These are phyloP conservation scores for Cataglyphis altisquamis DNA, from an alignment of 2,888 invertebrate genomes.

Conservation along the genomic window DNA sequence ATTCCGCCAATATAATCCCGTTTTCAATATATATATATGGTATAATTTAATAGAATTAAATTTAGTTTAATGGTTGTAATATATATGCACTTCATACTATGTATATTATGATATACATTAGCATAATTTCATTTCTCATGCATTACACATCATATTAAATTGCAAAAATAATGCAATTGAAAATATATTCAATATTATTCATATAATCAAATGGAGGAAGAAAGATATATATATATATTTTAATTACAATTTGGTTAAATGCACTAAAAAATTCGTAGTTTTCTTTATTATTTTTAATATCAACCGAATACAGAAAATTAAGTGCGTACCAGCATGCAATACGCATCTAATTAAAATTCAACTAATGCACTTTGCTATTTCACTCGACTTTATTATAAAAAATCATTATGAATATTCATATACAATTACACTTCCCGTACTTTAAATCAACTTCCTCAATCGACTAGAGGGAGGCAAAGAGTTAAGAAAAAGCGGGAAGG, in stretches of 20 bases:
- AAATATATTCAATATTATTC: neutral
- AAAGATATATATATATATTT: no score
- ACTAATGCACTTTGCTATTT: neutral
- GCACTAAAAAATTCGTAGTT: neutral
- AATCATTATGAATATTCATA: neutral
- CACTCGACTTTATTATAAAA: neutral
- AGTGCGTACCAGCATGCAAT: neutral
- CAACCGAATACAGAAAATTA: neutral
- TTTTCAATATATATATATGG: neutral
- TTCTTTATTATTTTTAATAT: neutral
- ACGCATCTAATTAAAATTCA: neutral
- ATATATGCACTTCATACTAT: neutral
- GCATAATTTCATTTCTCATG: conserved; percentile 7
- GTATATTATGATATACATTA: conserved; percentile 35
- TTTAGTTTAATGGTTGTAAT: conserved; percentile 13
- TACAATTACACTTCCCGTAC: conserved; percentile 10
- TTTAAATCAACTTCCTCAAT: conserved; percentile 20
- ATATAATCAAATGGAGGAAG: neutral
- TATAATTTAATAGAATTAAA: conserved; percentile 37
- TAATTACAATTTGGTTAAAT: neutral
- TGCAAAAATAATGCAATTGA: neutral
- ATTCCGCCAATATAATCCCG: conserved; percentile 21
- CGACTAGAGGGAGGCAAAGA: conserved; percentile 21
- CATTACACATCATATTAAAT: neutral
- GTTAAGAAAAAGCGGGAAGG: conserved; percentile 42